Evolutionary conservation across 2,113 vertebrate species (phyloP), one percentile per base, ranked within the genome.

Genomic region (Gobius niger): DNA sequence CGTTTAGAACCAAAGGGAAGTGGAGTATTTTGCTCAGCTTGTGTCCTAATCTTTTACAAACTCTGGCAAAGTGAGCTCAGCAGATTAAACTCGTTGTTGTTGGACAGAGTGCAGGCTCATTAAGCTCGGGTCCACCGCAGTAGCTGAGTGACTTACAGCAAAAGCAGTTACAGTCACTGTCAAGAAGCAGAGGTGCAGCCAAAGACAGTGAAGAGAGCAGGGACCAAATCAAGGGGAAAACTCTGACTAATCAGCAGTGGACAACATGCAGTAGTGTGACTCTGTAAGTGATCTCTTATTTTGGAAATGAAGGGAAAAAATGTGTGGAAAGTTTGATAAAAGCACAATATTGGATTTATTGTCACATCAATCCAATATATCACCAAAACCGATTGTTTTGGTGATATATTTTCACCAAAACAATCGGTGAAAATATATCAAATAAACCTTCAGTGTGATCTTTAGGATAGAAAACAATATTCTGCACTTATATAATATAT

Each of bases 81-180:
- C 40, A 60, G 57, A 60, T 60, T 42, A 60, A 60, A 44, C 16
- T 9, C 57, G n/a, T 41, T 60, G 7, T 60, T 60, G 15, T 60
- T n/a, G 40, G 40, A n/a, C 7, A 60, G 47, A 14, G 15, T 50
- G 15, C 40, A 42, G 40, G 5, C 40, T 60, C 16, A n/a, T 44
- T 13, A 42, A 16, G 12, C 41, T 15, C 6, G 57, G 54, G 54
- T 56, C 57, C 4, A 3, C 15, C 9, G 18, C 52, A 54, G 52
- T 54, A 42, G 56, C 13, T 42, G 56, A 59, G 40, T 59, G 56
- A 59, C 56, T 59, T 42, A n/a, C 24, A 59, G 15, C 57, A 60
- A 16, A 44, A 16, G 14, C 57, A n/a, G 14, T 60, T 60, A 42
- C 5, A 5, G 14, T 60, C 40, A 60, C 14, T 60, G 57, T 60